A percentile compares a stretch with the other conserved stretches of the same genome.
phyloP scores from a whole-genome alignment of 2,888 invertebrate species.

The Acholoe squamosa region DNA sequence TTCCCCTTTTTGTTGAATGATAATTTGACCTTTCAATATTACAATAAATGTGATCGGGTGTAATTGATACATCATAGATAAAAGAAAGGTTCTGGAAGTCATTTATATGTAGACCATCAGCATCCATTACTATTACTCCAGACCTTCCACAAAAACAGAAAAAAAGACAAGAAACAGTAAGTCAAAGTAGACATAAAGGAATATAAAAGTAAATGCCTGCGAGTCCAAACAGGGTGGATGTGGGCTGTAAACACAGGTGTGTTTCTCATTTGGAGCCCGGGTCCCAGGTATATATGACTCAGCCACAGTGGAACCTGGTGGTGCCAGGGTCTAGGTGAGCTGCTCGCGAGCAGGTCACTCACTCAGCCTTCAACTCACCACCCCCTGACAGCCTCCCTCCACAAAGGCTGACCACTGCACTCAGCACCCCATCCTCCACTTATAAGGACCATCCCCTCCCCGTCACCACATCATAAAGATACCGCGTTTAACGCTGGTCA shows the following conservation, averaged over 20 bases:
- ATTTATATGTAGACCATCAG: too few species aligned
- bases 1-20: not conserved
- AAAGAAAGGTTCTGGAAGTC: too few species aligned
- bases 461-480: too few species aligned
- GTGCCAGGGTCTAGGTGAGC: not conserved
- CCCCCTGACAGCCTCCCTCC: not conserved
- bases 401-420: not conserved
- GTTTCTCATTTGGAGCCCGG: not conserved
- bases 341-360: not conserved
- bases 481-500: too few species aligned
- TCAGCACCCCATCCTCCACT: not conserved
- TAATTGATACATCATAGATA: too few species aligned
- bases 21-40: too few species aligned
- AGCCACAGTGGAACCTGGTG: not conserved
- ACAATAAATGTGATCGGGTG: too few species aligned
- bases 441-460: too few species aligned
- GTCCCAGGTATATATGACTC: not conserved
- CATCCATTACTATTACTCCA: too few species aligned
- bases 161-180: too few species aligned
- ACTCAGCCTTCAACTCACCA: not conserved
- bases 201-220: not conserved
- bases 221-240: not conserved
- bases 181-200: too few species aligned
- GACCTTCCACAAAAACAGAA: too few species aligned
- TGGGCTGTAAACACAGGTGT: not conserved